Percentiles rank a stretch among this genome's conserved stretches.
Conservation (phyloP, 2,113 vertebrate genomes). For the Lepus europaeus region DNA sequence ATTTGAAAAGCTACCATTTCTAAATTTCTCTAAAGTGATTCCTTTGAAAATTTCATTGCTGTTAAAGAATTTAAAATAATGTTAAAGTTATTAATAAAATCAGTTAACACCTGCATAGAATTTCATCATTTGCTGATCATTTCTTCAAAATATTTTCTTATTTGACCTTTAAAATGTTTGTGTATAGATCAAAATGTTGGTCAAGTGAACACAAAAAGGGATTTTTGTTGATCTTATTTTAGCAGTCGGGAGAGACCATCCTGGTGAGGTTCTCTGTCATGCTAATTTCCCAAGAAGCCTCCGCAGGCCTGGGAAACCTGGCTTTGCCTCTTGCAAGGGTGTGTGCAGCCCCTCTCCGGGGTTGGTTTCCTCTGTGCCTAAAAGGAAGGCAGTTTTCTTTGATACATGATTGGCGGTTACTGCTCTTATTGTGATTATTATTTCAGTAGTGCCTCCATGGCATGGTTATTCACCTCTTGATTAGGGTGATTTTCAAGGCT, state of each 20-base stretch:
- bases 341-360: too few relatives aligned
- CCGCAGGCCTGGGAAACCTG: neutral
- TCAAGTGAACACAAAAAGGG: neutral
- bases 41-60: neutral
- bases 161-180: conserved; percentile 10
- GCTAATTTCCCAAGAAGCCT: neutral
- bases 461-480: neutral
- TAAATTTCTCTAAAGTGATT: neutral
- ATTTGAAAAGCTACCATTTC: neutral
- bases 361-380: neutral
- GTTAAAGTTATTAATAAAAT: neutral
- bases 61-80: neutral
- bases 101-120: neutral
- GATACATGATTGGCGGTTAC: neutral
- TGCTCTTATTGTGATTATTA: too few relatives aligned
- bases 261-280: neutral
- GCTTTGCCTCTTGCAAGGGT: neutral
- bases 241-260: neutral
- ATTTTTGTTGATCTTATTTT: neutral
- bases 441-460: rapidly evolving
- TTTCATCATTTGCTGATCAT: neutral
- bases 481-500: neutral
- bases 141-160: conserved; percentile 22
- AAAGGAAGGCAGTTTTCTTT: neutral
- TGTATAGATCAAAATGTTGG: neutral